Base-by-base conservation (phyloP, 2,797 vertebrate genomes). In the Helarctos malayanus region DNA sequence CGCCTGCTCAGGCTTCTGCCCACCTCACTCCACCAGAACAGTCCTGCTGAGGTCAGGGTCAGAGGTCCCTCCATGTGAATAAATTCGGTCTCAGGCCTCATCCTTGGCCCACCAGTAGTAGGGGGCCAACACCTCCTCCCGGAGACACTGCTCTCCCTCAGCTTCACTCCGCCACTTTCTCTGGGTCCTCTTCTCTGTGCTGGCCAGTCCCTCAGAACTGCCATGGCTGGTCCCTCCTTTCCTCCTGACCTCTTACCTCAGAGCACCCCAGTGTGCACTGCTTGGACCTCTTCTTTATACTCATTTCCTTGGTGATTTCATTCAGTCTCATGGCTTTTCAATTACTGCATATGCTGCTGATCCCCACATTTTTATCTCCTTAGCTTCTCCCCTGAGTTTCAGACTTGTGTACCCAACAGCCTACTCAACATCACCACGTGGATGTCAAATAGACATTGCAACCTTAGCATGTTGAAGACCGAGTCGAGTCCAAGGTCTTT, bases 371-470 rank as follows among this genome's bases (percentile, higher is more conserved):
- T 92, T 54, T 80, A 27, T 65, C 68, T 81, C 89, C 69, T 87
- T 90, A 82, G 91, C 59, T 65, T 73, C 63, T 54, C 23, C 56
- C 52, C 35, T n/a, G 69, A 89, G 75, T 82, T 76, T 92, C 93
- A 93, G 91, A 91, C 75, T 35, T 47, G 12, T 13, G 38, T 16
- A 80, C 57, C 3, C 90, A 45, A 3, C 38, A 57, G 52, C 65
- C 56, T 63, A 82, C n/a, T 59, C 61, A 52, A 5, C 21, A 23
- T 63, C 61, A 35, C n/a, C 52, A 25, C 83, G 45, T 69, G n/a
- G n/a, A 25, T n/a, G 49, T 65, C 11, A 45, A 41, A 61, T 7
- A 83, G 61, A 54, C 19, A 41, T 38, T 94, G 57, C 61, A 88
- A 82, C 61, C 8, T 23, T 16, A 57, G 6, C 41, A 32, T 29